Base-by-base conservation (phyloP, 2,888 invertebrate genomes). In the Acleris emargana region DNA sequence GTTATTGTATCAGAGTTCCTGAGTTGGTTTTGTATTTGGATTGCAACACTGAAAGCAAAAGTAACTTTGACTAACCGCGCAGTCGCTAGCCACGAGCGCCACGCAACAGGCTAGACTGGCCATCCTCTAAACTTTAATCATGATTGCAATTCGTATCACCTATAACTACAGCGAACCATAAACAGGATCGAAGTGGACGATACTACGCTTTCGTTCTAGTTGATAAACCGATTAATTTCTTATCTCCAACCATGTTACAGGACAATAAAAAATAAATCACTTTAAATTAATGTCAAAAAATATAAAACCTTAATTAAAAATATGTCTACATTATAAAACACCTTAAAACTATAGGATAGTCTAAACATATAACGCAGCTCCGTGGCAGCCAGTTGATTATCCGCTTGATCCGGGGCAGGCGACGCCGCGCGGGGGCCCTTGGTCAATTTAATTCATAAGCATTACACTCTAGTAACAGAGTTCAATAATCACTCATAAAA, bases 271-370 rank as follows among this genome's bases (percentile, higher is more conserved):
- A 57, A 57, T 43, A 43, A 45, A 25, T 45, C 7, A 17, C 43
- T 17, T 57, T 43, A 57, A 57, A 57, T 43, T 45, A 45, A 57
- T 57, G 55, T 57, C 45, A 57, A 57, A 57, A 57, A 43, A 57
- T 57, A 57, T 25, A 57, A 57, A 43, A 38, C 45, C 25, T 45
- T 22, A 52, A 45, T 43, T 18, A 55, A 43, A 55, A 55, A 55
- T 43, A 45, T 20, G n/a, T 54, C 16, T 22, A 16, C 20, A 22
- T 42, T 57, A 57, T 22, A 57, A 57, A 55, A 52, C n/a, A 45
- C 3, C 57, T 57, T 57, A 57, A 5, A 57, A 6, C 45, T 57
- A 57, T n/a, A 57, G 20, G 22, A 57, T 57, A 45, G 16, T 45
- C 42, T 22, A 52, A 57, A 57, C 38, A 57, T 16, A 25, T 18